Evolutionary conservation across 2,797 vertebrate genomes (phyloP).

Genomic region (Falco columbarius): DNA sequence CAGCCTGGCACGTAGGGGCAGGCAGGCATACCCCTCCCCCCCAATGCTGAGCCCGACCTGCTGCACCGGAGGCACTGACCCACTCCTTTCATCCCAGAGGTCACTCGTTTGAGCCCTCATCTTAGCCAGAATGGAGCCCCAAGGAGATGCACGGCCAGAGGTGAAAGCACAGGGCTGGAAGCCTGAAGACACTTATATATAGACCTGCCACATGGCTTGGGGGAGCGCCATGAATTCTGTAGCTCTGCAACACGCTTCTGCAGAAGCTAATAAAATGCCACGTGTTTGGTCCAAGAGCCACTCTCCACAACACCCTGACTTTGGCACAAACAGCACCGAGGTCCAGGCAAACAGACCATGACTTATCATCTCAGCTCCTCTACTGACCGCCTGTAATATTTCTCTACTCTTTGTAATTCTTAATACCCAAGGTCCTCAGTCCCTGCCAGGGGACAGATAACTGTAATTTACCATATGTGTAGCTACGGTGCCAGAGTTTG

Average conservation of each 20-base stretch:
- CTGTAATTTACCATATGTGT: neutral
- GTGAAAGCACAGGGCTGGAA: neutral
- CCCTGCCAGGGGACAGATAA: neutral
- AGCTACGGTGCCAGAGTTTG: neutral
- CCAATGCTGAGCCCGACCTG: fast-evolving
- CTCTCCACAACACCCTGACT: fast-evolving
- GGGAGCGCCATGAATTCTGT: neutral
- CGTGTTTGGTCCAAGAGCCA: fast-evolving
- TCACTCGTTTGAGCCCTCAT: fast-evolving
- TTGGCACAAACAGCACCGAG: neutral
- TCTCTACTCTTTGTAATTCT: constrained; percentile 17
- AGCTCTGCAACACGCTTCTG: neutral
- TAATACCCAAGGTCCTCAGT: neutral
- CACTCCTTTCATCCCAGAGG: neutral
- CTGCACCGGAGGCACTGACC: neutral
- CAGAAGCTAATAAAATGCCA: neutral
- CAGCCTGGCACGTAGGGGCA: fast-evolving
- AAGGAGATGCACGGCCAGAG: neutral
- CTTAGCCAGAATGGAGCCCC: fast-evolving
- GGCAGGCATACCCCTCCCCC: neutral
- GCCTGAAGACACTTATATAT: neutral
- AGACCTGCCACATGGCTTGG: neutral
- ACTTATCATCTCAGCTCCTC: constrained; percentile 7
- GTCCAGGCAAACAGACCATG: neutral
- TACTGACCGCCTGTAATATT: neutral